phyloP scores from a whole-genome alignment of 1,140 invertebrate species.

The Wasmannia auropunctata region DNA sequence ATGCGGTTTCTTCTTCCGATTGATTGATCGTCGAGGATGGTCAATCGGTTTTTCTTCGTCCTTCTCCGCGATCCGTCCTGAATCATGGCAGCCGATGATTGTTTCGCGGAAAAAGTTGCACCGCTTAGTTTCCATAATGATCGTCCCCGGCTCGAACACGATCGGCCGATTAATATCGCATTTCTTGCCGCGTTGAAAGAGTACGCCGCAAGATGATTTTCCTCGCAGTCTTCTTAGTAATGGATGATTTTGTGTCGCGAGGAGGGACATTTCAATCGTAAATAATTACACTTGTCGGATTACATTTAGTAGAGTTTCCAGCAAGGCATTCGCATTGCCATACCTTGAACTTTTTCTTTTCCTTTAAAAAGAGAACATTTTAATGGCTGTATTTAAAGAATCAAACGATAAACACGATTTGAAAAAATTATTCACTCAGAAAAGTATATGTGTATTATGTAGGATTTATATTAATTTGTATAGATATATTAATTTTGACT shows the following conservation, averaged over 20 bases:
- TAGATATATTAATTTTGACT: background rate
- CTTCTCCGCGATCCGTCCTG: slow-evolving; percentile 62
- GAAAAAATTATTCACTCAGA: no score
- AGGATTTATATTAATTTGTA: no score
- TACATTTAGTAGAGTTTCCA: slow-evolving; percentile 4
- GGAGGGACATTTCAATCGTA: slow-evolving; percentile 13
- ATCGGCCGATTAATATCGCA: slow-evolving; percentile 64
- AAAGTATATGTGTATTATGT: no score
- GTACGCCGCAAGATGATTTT: slow-evolving; percentile 59
- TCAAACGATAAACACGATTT: no score
- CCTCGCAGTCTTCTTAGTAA: slow-evolving; percentile 53
- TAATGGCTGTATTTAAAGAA: background rate
- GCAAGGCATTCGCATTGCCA: background rate
- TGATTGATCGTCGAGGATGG: slow-evolving; percentile 67
- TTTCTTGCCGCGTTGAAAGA: slow-evolving; percentile 61
- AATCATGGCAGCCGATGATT: slow-evolving; percentile 54
- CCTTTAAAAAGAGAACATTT: background rate
- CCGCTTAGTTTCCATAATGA: slow-evolving; percentile 59
- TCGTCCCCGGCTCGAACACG: slow-evolving; percentile 42
- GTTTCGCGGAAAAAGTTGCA: slow-evolving; percentile 56
- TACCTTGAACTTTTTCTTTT: background rate
- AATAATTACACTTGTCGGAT: slow-evolving; percentile 20
- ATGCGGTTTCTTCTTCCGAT: slow-evolving; percentile 56
- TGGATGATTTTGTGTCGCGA: slow-evolving; percentile 33
- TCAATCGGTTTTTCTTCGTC: slow-evolving; percentile 59